A percentile compares a stretch with the other conserved stretches of the same genome.
Evolutionary conservation across 2,797 vertebrate species (phyloP).

Genomic region (Erpetoichthys calabaricus): DNA sequence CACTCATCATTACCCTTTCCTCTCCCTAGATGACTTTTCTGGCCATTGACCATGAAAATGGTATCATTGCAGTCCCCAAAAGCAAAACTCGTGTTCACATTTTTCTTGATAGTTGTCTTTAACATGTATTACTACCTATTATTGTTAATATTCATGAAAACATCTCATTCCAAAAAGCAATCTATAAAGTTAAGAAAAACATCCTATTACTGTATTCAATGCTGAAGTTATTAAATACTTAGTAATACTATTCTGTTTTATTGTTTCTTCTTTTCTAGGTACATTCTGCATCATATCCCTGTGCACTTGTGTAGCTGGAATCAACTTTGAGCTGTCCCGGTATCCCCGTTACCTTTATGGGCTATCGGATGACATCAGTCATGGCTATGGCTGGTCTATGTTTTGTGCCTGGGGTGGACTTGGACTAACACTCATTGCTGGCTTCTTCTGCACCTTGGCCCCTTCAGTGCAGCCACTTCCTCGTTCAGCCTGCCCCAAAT

Average conservation of each 20-base stretch:
- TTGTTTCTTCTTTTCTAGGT: constrained; percentile 41
- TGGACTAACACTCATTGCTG: constrained; percentile 91
- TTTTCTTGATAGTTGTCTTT: too few species aligned
- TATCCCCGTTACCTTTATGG: constrained; percentile 87
- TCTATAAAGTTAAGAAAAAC: constrained; percentile 28
- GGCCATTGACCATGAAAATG: too few species aligned
- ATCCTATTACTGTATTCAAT: too few species aligned
- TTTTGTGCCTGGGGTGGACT: constrained; percentile 97
- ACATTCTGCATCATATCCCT: constrained; percentile 99
- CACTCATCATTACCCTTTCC: too few species aligned
- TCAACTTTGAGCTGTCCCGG: constrained; percentile 97
- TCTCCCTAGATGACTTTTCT: too few species aligned
- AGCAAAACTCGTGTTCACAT: too few species aligned
- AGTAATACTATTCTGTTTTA: background rate
- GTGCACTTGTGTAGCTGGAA: constrained; percentile 94
- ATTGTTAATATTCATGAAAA: too few species aligned
- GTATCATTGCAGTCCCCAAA: too few species aligned
- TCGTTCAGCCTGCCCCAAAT: constrained; percentile 90
- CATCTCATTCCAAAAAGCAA: constrained; percentile 42
- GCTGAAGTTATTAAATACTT: too few species aligned
- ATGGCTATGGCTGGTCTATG: constrained; percentile 98
- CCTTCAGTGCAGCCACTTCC: constrained; percentile 92
- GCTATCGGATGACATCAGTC: constrained; percentile 91
- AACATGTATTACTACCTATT: too few species aligned
- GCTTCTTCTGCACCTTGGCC: constrained; percentile 98